A percentile compares a stretch with the other conserved stretches of the same genome.
phyloP scores from a whole-genome alignment of 2,113 vertebrate species.

The Bombycilla garrulus region DNA sequence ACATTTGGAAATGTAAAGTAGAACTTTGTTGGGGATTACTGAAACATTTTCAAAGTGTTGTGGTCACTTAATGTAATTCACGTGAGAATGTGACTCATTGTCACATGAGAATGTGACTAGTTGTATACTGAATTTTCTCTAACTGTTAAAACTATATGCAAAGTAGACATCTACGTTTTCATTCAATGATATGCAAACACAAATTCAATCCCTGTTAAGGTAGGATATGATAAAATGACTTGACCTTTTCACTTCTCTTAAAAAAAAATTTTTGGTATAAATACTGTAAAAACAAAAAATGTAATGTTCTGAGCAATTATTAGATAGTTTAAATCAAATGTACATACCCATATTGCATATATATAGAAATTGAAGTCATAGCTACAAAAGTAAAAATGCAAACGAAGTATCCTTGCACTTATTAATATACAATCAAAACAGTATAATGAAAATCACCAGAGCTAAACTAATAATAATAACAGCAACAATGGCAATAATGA shows the following conservation, averaged over 20 bases:
- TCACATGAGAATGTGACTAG: neutral
- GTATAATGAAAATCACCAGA: neutral
- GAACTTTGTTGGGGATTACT: neutral
- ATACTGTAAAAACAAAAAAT: neutral
- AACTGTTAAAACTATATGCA: neutral
- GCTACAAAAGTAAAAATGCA: neutral
- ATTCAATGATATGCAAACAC: neutral
- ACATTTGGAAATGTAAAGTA: neutral
- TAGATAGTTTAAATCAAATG: neutral
- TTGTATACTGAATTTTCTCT: neutral
- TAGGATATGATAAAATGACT: neutral
- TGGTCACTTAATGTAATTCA: accelerated
- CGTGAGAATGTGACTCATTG: neutral
- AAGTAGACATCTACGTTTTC: neutral
- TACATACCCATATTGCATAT: neutral
- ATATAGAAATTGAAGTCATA: neutral
- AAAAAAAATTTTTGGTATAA: neutral
- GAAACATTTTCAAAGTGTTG: neutral
- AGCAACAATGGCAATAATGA: neutral
- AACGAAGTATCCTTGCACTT: neutral
- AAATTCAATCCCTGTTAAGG: neutral
- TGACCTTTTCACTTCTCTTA: neutral
- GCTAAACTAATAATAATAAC: neutral
- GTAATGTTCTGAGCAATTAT: neutral
- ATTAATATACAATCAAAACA: neutral